Evolutionary conservation across 2,888 invertebrate genomes (phyloP).

Genomic region (Catocala nupta): DNA sequence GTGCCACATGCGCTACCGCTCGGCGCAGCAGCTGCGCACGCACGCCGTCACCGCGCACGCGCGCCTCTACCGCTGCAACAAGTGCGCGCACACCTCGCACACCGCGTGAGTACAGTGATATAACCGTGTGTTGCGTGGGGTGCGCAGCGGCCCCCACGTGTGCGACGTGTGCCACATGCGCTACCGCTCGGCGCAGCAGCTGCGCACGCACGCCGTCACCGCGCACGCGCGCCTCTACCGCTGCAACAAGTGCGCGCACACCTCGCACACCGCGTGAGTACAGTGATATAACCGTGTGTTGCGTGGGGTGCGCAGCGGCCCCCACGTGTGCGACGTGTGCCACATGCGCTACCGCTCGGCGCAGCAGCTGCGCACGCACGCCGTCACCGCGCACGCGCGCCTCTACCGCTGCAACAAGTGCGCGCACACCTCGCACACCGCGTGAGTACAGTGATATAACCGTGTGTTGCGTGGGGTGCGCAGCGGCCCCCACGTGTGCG

Average conservation of each 20-base stretch:
- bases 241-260: slow-evolving; percentile 65
- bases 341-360: slow-evolving; percentile 62
- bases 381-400: slow-evolving; percentile 60
- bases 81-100: slow-evolving; percentile 64
- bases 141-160: slow-evolving; percentile 66
- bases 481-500: slow-evolving; percentile 65
- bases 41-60: slow-evolving; percentile 65
- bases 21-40: slow-evolving; percentile 58
- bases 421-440: slow-evolving; percentile 66
- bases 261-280: slow-evolving; percentile 73
- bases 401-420: slow-evolving; percentile 68
- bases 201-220: slow-evolving; percentile 62
- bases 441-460: too few relatives aligned
- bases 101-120: too few relatives aligned
- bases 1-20: slow-evolving; percentile 68
- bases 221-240: slow-evolving; percentile 66
- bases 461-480: slow-evolving; percentile 50
- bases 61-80: slow-evolving; percentile 63
- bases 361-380: slow-evolving; percentile 65
- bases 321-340: slow-evolving; percentile 66
- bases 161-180: slow-evolving; percentile 71
- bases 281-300: too few relatives aligned
- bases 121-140: slow-evolving; percentile 3
- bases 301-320: slow-evolving; percentile 64
- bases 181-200: slow-evolving; percentile 58